Base-by-base conservation (phyloP, 2,113 vertebrate species). In the Albula glossodonta region DNA sequence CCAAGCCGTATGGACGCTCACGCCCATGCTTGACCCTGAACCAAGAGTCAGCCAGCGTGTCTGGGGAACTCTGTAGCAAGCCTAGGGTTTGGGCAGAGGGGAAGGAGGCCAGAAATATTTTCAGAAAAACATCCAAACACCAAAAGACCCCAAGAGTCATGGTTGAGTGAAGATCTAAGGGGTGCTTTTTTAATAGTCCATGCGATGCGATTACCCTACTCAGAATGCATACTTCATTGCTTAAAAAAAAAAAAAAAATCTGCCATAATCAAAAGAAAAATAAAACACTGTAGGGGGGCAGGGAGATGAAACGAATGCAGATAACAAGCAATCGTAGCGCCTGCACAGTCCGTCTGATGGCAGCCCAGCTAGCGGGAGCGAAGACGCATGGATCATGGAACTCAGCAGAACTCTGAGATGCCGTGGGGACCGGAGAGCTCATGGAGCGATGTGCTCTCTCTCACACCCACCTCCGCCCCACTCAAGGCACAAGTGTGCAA, bases 21-120 rank as follows among this genome's bases (percentile, higher is more conserved):
- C 95, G 96, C 91, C 94, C 96, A 78, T 96, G 95, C 66, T 97
- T 98, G 31, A 96, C 93, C 31, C 96, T 95, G 86, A 96, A 95
- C 98, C 98, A 99, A 0, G 97, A 98, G 87, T 98, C 97, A 0
- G 95, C 96, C 85, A 97, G 91, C 25, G 96, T 93, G 89, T 99
- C 98, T 41, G 95, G 93, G 1, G 95, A 92, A 86, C 93, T 93
- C 89, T 94, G 91, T 8, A 92, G 93, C 1, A 95, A 80, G 2
- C 94, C 95, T 96, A 89, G 9, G 3, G 60, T 15, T 11, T 17
- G 80, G 84, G 41, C 49, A 86, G 60, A 2, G 25, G 12, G 81
- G 48, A 57, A 22, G 41, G 51, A 63, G 83, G 66, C 19, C 78
- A 84, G 63, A 53, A 4, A 63, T 8, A 50, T 78, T 82, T 86